Percentiles rank a stretch among this genome's conserved stretches.
Conservation (phyloP, 2,113 vertebrate species). For the Cyprinodon variegatus region DNA sequence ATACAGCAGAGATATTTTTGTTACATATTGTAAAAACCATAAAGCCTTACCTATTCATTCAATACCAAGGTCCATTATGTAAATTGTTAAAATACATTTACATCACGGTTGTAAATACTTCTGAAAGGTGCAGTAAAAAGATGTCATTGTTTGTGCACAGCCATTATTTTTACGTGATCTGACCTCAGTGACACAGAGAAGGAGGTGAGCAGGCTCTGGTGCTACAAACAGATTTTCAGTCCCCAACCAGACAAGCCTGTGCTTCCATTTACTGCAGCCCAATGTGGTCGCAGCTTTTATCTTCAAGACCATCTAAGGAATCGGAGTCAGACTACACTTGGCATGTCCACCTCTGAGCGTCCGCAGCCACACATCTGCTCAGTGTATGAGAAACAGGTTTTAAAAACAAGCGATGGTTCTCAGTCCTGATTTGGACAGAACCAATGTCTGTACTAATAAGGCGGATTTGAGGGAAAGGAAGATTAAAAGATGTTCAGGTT, state of each 20-base stretch:
- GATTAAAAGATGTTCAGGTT: slow-evolving; percentile 5
- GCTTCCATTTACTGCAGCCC: slow-evolving; percentile 41
- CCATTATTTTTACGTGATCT: slow-evolving; percentile 12
- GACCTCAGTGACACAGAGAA: slow-evolving; percentile 6
- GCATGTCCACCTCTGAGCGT: slow-evolving; percentile 61
- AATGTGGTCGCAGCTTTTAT: slow-evolving; percentile 52
- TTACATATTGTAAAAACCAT: neutral
- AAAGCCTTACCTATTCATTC: neutral
- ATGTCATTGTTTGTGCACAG: neutral
- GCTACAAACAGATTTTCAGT: slow-evolving; percentile 52
- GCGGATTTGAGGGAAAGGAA: neutral
- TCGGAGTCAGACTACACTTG: slow-evolving; percentile 64
- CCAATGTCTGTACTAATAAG: slow-evolving; percentile 15
- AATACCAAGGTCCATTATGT: no score
- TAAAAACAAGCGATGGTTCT: slow-evolving; percentile 30
- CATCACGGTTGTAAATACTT: neutral
- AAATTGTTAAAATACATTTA: neutral
- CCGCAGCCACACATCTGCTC: slow-evolving; percentile 63
- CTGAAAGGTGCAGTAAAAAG: slow-evolving; percentile 4
- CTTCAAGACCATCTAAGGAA: slow-evolving; percentile 81
- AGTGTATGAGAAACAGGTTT: slow-evolving; percentile 59
- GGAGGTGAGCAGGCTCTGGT: slow-evolving; percentile 32
- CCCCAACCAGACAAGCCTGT: slow-evolving; percentile 27
- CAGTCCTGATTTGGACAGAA: slow-evolving; percentile 19
- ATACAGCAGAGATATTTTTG: neutral